These are phyloP conservation scores for Diploptera punctata DNA, from an alignment of 2,888 invertebrate genomes.

Conservation along the genomic window DNA sequence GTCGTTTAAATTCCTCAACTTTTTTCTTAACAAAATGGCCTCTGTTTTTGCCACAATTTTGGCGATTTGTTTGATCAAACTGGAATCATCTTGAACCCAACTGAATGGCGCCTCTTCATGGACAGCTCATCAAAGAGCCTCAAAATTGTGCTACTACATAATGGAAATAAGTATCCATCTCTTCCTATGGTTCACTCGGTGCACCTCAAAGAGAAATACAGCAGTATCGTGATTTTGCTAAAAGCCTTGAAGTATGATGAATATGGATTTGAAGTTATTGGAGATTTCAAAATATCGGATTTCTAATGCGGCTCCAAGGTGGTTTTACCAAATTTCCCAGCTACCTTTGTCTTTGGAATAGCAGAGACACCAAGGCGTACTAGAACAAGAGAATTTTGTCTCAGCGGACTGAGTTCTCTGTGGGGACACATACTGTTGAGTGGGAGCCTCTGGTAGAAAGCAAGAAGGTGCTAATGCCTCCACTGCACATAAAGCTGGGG, in stretches of 20 bases:
- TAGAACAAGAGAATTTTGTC: neutral
- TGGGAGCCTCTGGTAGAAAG: neutral
- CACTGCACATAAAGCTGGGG: neutral
- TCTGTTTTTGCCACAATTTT: neutral
- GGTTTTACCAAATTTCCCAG: too few species aligned
- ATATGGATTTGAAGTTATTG: too few species aligned
- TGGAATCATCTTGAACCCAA: neutral
- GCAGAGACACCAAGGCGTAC: neutral
- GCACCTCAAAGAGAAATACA: neutral
- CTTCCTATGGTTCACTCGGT: too few species aligned
- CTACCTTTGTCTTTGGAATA: too few species aligned
- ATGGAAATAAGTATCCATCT: too few species aligned
- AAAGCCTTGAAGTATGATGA: neutral
- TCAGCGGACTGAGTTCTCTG: too few species aligned
- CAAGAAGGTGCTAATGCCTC: neutral
- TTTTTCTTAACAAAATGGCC: neutral
- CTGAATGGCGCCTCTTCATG: neutral
- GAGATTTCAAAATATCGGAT: too few species aligned
- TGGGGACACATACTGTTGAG: too few species aligned
- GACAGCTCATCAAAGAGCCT: neutral
- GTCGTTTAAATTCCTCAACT: neutral
- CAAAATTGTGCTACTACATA: too few species aligned
- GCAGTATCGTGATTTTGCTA: neutral
- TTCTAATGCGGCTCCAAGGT: too few species aligned
- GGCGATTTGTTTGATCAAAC: neutral